Evolutionary conservation across 2,888 invertebrate genomes (phyloP), one percentile per base, ranked within the genome.

Genomic region (Plebejus melissa): DNA sequence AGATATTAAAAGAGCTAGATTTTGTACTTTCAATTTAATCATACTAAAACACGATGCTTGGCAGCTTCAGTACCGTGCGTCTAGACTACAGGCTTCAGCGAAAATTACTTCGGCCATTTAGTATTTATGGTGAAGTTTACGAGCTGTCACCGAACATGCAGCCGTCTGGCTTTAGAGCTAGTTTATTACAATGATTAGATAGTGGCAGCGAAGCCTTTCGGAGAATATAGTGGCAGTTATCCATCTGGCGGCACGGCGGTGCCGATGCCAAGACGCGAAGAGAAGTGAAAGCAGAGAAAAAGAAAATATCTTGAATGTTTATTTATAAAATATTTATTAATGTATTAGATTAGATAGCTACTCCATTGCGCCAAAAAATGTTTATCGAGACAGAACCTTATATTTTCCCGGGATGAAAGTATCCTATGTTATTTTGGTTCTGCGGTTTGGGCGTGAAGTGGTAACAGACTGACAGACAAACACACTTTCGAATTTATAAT

Each of bases 81-180:
- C 65, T 65, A 65, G 65, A 65, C 65, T 46, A 13, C 22, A 22
- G 22, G 71, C 71, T 71, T 41, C 41, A 71, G 46, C 41, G 41
- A 46, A 71, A 71, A 71, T 71, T 71, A 71, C 70, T 38, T 41
- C 41, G 69, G 60, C 60, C 60, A 60, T 60, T 60, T 60, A 41
- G 69, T 70, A 70, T 70, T 70, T 70, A 70, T 70, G 41, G 41
- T 22, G 36, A n/a, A n/a, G 38, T 70, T 70, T 70, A 70, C 69
- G 69, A 41, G 22, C 41, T 38, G 69, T 70, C 7, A 7, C 69
- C 41, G 69, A 70, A 70, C 69, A 70, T 41, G 69, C 28, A 60
- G 28, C 60, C 28, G 46, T n/a, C 57, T 58, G 60, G 60, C 60
- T 60, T 60, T 46, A 60, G 22, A 28, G 60, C 28, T 60, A 60